These are phyloP conservation scores for Melanotaenia nigrans DNA, from an alignment of 2,797 vertebrate genomes.

Conservation along the genomic window DNA sequence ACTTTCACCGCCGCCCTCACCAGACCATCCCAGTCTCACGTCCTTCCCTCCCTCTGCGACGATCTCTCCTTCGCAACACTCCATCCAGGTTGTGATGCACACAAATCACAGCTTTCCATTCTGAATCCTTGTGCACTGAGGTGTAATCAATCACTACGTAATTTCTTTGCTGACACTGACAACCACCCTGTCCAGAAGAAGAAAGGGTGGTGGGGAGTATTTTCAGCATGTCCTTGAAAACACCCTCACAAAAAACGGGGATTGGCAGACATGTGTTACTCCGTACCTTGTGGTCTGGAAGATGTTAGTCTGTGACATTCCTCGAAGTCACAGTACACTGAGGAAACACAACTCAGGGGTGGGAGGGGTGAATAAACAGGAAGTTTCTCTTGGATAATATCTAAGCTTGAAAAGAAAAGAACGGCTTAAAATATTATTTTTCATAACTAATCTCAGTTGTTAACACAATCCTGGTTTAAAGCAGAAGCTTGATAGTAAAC, in stretches of 20 bases:
- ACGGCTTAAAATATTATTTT: too few relatives aligned
- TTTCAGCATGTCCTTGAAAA: conserved; percentile 53
- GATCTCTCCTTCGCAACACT: not conserved
- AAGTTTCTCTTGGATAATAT: conserved; percentile 15
- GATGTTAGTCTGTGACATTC: conserved; percentile 31
- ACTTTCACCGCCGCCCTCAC: conserved; percentile 66
- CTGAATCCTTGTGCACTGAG: conserved; percentile 29
- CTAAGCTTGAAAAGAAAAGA: too few relatives aligned
- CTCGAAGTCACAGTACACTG: conserved; percentile 31
- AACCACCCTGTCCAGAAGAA: conserved; percentile 28
- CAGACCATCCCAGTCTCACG: conserved; percentile 50
- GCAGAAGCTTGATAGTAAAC: too few relatives aligned
- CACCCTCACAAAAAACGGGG: not conserved
- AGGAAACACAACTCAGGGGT: conserved; percentile 14
- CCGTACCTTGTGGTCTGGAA: conserved; percentile 28
- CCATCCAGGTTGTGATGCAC: conserved; percentile 18
- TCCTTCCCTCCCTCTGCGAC: conserved; percentile 17
- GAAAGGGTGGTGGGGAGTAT: conserved; percentile 43
- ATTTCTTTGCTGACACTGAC: conserved; percentile 52
- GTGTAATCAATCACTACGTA: conserved; percentile 60
- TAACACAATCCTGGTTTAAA: too few relatives aligned
- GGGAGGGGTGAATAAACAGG: conserved; percentile 6
- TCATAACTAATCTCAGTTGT: too few relatives aligned
- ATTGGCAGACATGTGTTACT: conserved; percentile 20
- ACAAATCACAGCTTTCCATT: conserved; percentile 23